Evolutionary conservation across 2,888 invertebrate genomes (phyloP).

Genomic region (Brachycybe producta): DNA sequence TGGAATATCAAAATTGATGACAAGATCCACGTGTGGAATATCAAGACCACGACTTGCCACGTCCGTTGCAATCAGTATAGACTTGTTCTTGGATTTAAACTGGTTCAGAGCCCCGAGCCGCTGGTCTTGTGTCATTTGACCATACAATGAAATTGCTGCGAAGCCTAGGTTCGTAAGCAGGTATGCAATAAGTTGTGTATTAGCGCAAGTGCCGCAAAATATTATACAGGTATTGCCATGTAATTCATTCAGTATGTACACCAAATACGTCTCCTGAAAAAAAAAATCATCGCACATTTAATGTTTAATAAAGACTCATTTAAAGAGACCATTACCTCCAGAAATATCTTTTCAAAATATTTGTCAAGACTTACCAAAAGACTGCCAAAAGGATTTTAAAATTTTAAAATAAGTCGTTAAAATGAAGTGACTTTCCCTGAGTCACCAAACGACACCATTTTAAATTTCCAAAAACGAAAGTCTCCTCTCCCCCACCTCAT

Average conservation of each 20-base stretch:
- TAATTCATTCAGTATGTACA: conserved; percentile 86
- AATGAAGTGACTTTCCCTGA: no score
- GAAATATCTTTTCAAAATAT: no score
- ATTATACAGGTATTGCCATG: conserved; percentile 93
- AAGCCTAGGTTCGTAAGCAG: conserved; percentile 81
- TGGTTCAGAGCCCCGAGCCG: conserved; percentile 88
- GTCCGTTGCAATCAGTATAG: conserved; percentile 93
- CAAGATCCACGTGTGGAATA: conserved; percentile 96
- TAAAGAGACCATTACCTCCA: no score
- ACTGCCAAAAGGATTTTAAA: background rate
- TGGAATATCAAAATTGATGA: conserved; percentile 95
- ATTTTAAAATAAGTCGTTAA: no score
- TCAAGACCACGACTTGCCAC: conserved; percentile 96
- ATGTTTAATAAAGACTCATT: background rate
- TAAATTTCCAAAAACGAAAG: no score
- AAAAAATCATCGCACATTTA: no score
- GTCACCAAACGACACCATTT: no score
- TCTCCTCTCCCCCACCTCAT: no score
- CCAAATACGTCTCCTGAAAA: conserved; percentile 81
- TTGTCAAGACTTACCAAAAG: background rate
- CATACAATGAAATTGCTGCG: conserved; percentile 92
- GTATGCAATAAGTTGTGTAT: conserved; percentile 75
- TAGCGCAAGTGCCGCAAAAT: conserved; percentile 89
- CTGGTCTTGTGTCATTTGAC: conserved; percentile 94
- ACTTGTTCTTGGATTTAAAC: conserved; percentile 85